These are phyloP conservation scores for Craniophora ligustri DNA, from an alignment of 2,888 invertebrate genomes.

Conservation along the genomic window DNA sequence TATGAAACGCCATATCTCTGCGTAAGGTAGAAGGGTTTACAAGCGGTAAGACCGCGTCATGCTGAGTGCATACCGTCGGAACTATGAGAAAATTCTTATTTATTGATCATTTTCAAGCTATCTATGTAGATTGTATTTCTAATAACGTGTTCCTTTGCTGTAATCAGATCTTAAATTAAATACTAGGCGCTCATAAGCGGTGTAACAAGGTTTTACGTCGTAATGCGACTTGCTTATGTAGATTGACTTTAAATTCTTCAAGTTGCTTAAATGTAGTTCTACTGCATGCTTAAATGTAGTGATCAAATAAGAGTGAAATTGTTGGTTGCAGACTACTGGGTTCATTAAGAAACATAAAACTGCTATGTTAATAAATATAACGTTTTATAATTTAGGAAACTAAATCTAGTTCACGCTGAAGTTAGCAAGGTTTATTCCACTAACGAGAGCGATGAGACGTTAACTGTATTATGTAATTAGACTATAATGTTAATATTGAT, in stretches of 20 bases:
- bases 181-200: slow-evolving; percentile 22
- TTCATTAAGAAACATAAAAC: background rate
- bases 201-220: slow-evolving; percentile 26
- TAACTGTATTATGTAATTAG: no score
- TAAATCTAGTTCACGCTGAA: no score
- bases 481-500: slow-evolving; percentile 19
- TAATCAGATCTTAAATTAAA: slow-evolving; percentile 31
- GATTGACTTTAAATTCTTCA: slow-evolving; percentile 34
- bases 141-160: slow-evolving; percentile 21
- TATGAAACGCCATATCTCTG: slow-evolving; percentile 19
- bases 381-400: no score
- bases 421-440: no score
- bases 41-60: slow-evolving; percentile 12
- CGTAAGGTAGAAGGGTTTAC: slow-evolving; percentile 39
- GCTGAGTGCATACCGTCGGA: slow-evolving; percentile 19
- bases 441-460: no score
- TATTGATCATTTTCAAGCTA: slow-evolving; percentile 26
- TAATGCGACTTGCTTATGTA: slow-evolving; percentile 10
- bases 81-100: slow-evolving; percentile 36
- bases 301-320: slow-evolving; percentile 14
- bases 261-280: slow-evolving; percentile 13
- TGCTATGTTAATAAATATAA: no score
- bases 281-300: slow-evolving; percentile 3
- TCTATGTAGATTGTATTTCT: slow-evolving; percentile 27
- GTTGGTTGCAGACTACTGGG: background rate